Evolutionary conservation across 2,797 vertebrate species (phyloP), one percentile per base, ranked within the genome.

Genomic region (Corythornis leucogaster): DNA sequence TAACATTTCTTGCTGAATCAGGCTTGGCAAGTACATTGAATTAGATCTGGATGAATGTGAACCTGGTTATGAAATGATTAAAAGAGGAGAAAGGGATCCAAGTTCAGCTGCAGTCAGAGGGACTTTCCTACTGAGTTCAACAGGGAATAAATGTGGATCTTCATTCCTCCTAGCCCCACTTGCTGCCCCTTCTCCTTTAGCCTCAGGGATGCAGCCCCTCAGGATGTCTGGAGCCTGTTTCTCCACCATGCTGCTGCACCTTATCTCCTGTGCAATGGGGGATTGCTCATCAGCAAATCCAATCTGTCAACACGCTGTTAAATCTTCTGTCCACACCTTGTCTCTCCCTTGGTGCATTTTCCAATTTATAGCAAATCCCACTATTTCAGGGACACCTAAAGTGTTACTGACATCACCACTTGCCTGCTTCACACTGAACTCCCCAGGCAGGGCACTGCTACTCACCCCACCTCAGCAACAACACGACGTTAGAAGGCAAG

Each of bases 1-100:
- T 87, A 91, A 80, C 71, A 28, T 86, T 93, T 89, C 22, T 31
- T 85, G 93, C 95, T 87, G 94, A 97, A 67, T 96, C 93, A 95
- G 87, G 1, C 83, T 79, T 79, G 50, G 55, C 70, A 51, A 62
- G 68, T 30, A 9, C 62, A 6, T 40, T 68, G 85, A 82, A 88
- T 88, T 25, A 43, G 91, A 92, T 55, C 74, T n/a, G 80, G 48
- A 16, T 42, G 59, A 33, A 63, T 2, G 42, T 28, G 76, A 40
- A n/a, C 42, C 67, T 33, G 67, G 66, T 63, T 67, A 16, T 38
- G 62, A 63, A 83, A 45, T 4, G 2, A 66, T 77, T 6, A 40
- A 74, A 26, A 45, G 46, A 26, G 58, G 63, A 88, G 58, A 67
- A 83, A 78, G 57, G 30, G 43, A 22, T 57, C 77, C 62, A 46